A percentile compares a stretch with the other conserved stretches of the same genome.
Evolutionary conservation across 64 coral and sea anemone species (phyloP).

Genomic region (Montipora capricornis): DNA sequence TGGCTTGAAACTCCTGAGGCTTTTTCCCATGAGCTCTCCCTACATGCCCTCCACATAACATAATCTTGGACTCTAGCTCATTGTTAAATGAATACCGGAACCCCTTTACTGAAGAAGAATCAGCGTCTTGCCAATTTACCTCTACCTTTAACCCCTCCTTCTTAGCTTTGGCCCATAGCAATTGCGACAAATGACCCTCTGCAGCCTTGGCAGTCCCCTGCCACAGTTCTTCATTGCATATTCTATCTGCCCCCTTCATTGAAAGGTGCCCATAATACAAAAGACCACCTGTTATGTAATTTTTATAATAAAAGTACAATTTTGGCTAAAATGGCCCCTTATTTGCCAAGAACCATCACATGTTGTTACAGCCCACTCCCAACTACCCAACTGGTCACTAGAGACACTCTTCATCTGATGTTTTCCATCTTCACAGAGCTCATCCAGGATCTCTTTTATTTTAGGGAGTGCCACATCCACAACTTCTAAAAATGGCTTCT

Average conservation of each 20-base stretch:
- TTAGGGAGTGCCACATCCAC: conserved; percentile 6
- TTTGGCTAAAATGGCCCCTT: conserved; percentile 44
- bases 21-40: conserved; percentile 34
- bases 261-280: not conserved
- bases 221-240: conserved; percentile 28
- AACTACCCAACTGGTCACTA: no score
- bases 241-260: conserved; percentile 53
- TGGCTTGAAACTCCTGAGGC: not conserved
- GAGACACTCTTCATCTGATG: conserved; percentile 40
- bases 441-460: conserved; percentile 24
- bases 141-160: conserved; percentile 28
- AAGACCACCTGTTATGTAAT: conserved; percentile 34
- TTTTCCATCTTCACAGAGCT: conserved; percentile 30
- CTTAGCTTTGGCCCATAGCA: conserved; percentile 22
- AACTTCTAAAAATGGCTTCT: conserved; percentile 33
- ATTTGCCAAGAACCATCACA: conserved; percentile 27
- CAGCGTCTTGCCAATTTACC: conserved; percentile 3
- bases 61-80: not conserved
- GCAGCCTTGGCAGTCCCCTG: conserved; percentile 21
- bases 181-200: conserved; percentile 10
- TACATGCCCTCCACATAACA: no score
- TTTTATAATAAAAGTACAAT: conserved; percentile 43
- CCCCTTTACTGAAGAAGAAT: not conserved
- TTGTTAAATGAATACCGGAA: conserved; percentile 17
- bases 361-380: no score